Evolutionary conservation across 2,113 vertebrate genomes (phyloP).

Genomic region (Marcusenius ussheri): DNA sequence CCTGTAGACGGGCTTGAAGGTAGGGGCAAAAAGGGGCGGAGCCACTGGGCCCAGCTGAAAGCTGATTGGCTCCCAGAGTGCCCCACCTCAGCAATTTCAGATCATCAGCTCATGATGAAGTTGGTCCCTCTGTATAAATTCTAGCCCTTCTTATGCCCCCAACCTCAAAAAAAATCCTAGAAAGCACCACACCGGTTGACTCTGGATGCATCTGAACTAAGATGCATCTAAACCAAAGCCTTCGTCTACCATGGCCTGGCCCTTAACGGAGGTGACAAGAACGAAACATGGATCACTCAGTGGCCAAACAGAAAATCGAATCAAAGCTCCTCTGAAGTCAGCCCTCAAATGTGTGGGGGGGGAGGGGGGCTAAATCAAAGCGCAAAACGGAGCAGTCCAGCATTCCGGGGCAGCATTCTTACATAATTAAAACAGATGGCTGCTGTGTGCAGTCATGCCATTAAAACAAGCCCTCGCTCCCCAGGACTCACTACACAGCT

Average conservation of each 20-base stretch:
- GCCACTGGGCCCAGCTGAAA: not conserved
- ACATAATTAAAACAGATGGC: constrained; percentile 52
- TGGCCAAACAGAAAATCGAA: constrained; percentile 16
- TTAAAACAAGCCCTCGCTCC: constrained; percentile 39
- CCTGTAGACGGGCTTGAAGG: not conserved
- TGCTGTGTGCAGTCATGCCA: constrained; percentile 48
- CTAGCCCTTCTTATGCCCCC: not conserved
- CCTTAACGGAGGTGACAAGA: constrained; percentile 44
- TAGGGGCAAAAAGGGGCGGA: not conserved
- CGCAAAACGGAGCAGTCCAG: constrained; percentile 29
- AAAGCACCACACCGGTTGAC: not conserved
- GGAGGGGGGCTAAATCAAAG: not conserved
- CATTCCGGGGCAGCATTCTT: constrained; percentile 33
- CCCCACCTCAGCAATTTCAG: not conserved
- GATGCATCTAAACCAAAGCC: not conserved
- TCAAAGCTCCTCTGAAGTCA: constrained; percentile 34
- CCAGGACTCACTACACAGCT: not conserved
- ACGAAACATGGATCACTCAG: constrained; percentile 49
- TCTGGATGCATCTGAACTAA: not conserved
- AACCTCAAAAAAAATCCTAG: not conserved
- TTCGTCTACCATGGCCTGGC: constrained; percentile 15
- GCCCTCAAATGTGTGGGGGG: constrained; percentile 6
- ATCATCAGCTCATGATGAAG: not conserved
- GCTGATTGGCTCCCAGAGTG: not conserved
- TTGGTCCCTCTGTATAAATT: not conserved